A percentile compares a stretch with the other conserved stretches of the same genome.
Evolutionary conservation across 2,797 vertebrate species (phyloP).

Genomic region (Australoheros facetus): DNA sequence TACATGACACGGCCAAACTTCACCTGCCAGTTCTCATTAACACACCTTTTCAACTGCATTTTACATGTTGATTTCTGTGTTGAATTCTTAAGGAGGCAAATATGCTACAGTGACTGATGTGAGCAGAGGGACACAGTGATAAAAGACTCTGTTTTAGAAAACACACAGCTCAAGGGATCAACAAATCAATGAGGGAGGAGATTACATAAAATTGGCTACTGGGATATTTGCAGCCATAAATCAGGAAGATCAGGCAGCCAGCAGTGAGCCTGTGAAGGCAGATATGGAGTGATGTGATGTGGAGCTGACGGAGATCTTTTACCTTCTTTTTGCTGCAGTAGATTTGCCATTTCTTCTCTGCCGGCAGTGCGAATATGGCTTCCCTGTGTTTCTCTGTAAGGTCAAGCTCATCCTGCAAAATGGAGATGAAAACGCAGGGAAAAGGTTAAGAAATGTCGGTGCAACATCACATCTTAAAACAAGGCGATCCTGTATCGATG

Average conservation of each 20-base stretch:
- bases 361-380: conserved; percentile 98
- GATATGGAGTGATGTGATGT: background rate
- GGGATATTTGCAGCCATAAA: conserved; percentile 3
- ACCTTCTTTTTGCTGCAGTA: conserved; percentile 99
- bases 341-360: conserved; percentile 99
- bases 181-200: conserved; percentile 32
- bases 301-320: conserved; percentile 43
- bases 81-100: background rate
- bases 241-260: background rate
- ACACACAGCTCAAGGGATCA: conserved; percentile 19
- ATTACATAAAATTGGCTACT: conserved; percentile 36
- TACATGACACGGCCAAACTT: background rate
- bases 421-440: conserved; percentile 10
- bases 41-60: background rate
- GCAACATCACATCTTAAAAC: background rate
- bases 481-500: background rate
- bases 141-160: conserved; percentile 11
- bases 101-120: background rate
- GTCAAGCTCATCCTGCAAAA: conserved; percentile 93
- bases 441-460: background rate
- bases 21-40: background rate
- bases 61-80: background rate
- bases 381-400: conserved; percentile 98
- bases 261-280: background rate
- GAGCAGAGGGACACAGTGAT: conserved; percentile 6